Evolutionary conservation across 2,797 vertebrate species (phyloP).

Genomic region (Lagorchestes hirsutus): DNA sequence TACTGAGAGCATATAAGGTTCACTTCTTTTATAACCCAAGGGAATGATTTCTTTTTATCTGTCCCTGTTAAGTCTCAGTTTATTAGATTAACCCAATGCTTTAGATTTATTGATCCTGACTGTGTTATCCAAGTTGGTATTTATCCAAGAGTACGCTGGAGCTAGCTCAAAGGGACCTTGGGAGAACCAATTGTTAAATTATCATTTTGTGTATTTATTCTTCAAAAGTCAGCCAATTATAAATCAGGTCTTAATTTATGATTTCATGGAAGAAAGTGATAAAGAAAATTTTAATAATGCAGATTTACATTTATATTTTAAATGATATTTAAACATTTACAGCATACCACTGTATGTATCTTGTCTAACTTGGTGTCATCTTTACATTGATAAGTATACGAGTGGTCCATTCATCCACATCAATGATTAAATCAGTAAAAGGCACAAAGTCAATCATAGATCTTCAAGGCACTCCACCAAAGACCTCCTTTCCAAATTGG

Average conservation of each 20-base stretch:
- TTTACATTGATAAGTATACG: background rate
- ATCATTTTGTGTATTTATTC: background rate
- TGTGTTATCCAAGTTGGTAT: background rate
- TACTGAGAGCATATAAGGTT: background rate
- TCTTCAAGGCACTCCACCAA: background rate
- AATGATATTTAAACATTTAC: background rate
- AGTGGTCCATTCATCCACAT: background rate
- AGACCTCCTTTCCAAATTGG: background rate
- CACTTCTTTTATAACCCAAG: background rate
- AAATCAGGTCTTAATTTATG: background rate
- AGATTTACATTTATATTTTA: background rate
- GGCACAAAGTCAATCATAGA: background rate
- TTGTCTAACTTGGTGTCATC: background rate
- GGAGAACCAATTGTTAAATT: background rate
- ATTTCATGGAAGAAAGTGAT: background rate
- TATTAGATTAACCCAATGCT: background rate
- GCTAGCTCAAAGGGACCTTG: background rate
- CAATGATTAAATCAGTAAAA: background rate
- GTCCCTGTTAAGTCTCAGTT: background rate
- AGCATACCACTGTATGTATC: background rate
- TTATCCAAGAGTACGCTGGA: background rate
- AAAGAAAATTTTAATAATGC: background rate
- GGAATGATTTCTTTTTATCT: background rate
- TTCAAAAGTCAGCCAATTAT: background rate
- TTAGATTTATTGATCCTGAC: background rate